Conservation (phyloP, 2,113 vertebrate species). For the Aegithalos caudatus region DNA sequence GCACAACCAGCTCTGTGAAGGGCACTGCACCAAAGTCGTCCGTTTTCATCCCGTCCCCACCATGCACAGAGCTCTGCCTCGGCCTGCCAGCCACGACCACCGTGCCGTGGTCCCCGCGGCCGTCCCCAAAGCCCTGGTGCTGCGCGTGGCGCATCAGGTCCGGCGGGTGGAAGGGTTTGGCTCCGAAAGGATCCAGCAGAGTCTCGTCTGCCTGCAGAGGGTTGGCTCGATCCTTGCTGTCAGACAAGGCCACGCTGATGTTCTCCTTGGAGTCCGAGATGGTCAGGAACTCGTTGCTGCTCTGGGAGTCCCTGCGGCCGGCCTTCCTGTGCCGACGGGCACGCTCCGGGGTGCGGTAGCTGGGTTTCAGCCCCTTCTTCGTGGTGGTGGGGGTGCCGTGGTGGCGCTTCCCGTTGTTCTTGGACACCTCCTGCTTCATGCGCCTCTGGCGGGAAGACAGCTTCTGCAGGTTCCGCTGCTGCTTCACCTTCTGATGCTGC, state of each 20-base stretch:
- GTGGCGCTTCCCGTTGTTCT: slow-evolving; percentile 86
- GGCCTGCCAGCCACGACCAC: slow-evolving; percentile 70
- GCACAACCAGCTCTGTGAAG: slow-evolving; percentile 87
- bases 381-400: slow-evolving; percentile 85
- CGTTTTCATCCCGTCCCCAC: slow-evolving; percentile 74
- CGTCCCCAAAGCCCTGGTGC: slow-evolving; percentile 78
- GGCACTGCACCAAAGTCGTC: slow-evolving; percentile 96
- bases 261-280: slow-evolving; percentile 96
- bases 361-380: slow-evolving; percentile 83
- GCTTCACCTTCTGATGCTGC: slow-evolving; percentile 83
- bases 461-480: slow-evolving; percentile 90
- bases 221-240: slow-evolving; percentile 79
- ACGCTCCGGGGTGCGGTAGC: slow-evolving; percentile 89
- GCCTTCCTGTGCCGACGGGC: slow-evolving; percentile 86
- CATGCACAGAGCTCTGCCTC: slow-evolving; percentile 75
- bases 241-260: slow-evolving; percentile 81
- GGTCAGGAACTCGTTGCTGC: slow-evolving; percentile 92
- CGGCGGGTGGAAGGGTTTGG: slow-evolving; percentile 88
- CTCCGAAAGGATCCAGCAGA: slow-evolving; percentile 88
- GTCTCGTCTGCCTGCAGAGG: slow-evolving; percentile 77
- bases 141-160: slow-evolving; percentile 78
- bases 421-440: slow-evolving; percentile 83
- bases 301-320: slow-evolving; percentile 91
- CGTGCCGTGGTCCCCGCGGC: slow-evolving; percentile 67
- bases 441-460: slow-evolving; percentile 88